Conservation (phyloP, 2,888 invertebrate species). For the Conomelus anceps region DNA sequence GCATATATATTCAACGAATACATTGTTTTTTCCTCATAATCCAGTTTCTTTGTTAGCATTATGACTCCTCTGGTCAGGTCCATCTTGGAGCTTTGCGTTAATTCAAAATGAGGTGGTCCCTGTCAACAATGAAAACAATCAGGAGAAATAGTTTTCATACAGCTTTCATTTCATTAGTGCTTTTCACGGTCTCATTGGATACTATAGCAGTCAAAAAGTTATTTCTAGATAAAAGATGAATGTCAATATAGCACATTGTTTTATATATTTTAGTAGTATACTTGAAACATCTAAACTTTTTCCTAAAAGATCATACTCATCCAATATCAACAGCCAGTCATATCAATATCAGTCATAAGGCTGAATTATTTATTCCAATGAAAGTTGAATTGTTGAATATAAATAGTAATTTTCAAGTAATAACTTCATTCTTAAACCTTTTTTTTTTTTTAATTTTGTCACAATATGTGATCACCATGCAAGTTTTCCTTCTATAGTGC, state of each 20-base stretch:
- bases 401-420: neutral
- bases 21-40: constrained; percentile 84
- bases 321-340: no score
- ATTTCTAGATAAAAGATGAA: no score
- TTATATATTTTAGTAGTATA: no score
- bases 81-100: constrained; percentile 50
- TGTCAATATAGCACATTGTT: no score
- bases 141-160: neutral
- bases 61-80: constrained; percentile 37
- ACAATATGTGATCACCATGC: neutral
- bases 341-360: no score
- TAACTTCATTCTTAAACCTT: neutral
- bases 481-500: no score
- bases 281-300: no score
- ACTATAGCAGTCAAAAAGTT: no score
- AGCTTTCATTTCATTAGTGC: no score
- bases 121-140: constrained; percentile 39
- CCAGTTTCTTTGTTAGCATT: constrained; percentile 49
- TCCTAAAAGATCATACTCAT: no score
- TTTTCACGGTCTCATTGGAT: no score
- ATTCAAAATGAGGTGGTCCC: constrained; percentile 66
- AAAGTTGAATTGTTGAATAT: neutral
- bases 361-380: neutral
- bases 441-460: neutral
- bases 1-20: constrained; percentile 81